A percentile compares a stretch with the other conserved stretches of the same genome.
Evolutionary conservation across 2,113 vertebrate genomes (phyloP).

Genomic region (Antigone vipio): DNA sequence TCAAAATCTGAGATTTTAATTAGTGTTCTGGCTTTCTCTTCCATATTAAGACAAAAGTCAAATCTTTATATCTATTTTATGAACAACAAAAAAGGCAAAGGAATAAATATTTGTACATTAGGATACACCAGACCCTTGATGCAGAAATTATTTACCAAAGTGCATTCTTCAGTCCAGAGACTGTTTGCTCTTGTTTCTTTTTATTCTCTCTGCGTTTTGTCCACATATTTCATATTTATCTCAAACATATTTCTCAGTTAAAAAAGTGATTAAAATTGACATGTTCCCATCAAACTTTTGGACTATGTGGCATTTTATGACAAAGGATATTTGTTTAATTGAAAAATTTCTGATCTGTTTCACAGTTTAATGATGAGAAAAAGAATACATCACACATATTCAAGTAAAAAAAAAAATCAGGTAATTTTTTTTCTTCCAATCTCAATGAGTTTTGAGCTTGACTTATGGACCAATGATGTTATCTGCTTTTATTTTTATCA

Average conservation of each 20-base stretch:
- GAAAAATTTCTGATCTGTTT: not conserved
- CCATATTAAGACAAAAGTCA: not conserved
- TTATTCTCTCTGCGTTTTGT: not conserved
- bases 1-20: not conserved
- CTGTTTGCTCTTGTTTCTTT: not conserved
- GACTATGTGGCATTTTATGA: not conserved
- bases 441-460: not conserved
- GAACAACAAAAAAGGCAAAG: not conserved
- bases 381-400: not conserved
- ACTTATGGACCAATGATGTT: not conserved
- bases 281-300: not conserved
- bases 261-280: not conserved
- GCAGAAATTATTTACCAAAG: not conserved
- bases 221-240: not conserved
- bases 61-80: not conserved
- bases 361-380: not conserved
- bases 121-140: not conserved
- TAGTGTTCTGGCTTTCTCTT: not conserved
- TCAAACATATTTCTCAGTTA: not conserved
- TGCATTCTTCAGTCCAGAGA: not conserved
- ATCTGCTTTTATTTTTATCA: not conserved
- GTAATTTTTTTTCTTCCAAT: not conserved
- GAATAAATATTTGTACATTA: not conserved
- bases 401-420: not conserved
- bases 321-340: not conserved